A percentile compares a stretch with the other conserved stretches of the same genome.
Evolutionary conservation across 2,888 invertebrate genomes (phyloP).

Genomic region (Bembecia ichneumoniformis): DNA sequence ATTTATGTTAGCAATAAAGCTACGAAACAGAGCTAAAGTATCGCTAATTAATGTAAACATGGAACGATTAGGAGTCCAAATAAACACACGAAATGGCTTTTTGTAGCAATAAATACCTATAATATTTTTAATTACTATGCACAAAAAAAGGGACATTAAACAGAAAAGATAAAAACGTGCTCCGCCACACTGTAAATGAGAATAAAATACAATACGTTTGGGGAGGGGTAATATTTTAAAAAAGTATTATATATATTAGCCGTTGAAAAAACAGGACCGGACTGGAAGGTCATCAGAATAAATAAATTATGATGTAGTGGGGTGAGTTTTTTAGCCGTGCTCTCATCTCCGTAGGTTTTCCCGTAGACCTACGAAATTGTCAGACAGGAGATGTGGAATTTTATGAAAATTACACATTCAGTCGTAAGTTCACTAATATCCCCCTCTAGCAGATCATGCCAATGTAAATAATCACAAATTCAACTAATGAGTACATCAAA

Average conservation of each 20-base stretch:
- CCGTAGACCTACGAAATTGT: slow-evolving; percentile 20
- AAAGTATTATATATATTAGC: slow-evolving; percentile 54
- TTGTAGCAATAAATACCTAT: slow-evolving; percentile 65
- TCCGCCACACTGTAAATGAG: slow-evolving; percentile 60
- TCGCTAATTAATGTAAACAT: slow-evolving; percentile 71
- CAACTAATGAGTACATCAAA: too few relatives aligned
- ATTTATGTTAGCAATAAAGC: slow-evolving; percentile 56
- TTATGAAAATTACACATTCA: too few relatives aligned
- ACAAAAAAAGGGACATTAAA: slow-evolving; percentile 58
- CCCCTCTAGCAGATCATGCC: too few relatives aligned
- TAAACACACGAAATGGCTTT: slow-evolving; percentile 61
- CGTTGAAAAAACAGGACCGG: slow-evolving; percentile 44
- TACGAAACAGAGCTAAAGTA: slow-evolving; percentile 59
- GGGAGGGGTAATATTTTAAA: slow-evolving; percentile 25
- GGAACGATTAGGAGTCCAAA: slow-evolving; percentile 61
- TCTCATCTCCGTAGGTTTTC: slow-evolving; percentile 35
- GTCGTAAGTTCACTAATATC: too few relatives aligned
- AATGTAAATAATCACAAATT: too few relatives aligned
- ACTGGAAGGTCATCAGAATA: slow-evolving; percentile 62
- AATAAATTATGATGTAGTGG: slow-evolving; percentile 71
- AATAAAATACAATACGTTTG: slow-evolving; percentile 30
- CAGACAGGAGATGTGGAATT: not conserved
- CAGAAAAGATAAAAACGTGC: slow-evolving; percentile 54
- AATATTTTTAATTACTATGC: slow-evolving; percentile 66
- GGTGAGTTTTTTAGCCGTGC: slow-evolving; percentile 34